phyloP scores from a whole-genome alignment of 2,888 invertebrate species.

The Hirtodrosophila duncani region DNA sequence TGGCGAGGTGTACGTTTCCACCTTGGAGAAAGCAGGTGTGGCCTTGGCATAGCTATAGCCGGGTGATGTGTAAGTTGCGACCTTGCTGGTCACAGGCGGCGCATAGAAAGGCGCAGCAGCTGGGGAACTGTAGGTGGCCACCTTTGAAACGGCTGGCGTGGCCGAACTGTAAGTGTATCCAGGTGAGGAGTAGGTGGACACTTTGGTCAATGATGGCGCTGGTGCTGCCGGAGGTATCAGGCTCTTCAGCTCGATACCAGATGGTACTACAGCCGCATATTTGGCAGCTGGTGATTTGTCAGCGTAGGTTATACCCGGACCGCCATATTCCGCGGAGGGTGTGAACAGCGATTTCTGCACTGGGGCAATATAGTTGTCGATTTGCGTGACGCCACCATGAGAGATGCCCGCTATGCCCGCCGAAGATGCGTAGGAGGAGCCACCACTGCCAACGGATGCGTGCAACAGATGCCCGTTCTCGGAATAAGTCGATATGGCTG shows the following conservation, averaged over 20 bases:
- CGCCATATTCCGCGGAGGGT: conserved; percentile 75
- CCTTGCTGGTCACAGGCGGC: conserved; percentile 77
- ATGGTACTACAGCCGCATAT: conserved; percentile 77
- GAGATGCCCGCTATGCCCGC: conserved; percentile 69
- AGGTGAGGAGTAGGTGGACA: conserved; percentile 62
- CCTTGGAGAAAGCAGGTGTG: conserved; percentile 60
- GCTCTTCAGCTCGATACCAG: conserved; percentile 81
- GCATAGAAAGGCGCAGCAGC: conserved; percentile 44
- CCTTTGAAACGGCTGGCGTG: conserved; percentile 58
- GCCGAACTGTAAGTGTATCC: conserved; percentile 66
- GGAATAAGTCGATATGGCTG: conserved; percentile 69
- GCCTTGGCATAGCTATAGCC: conserved; percentile 79
- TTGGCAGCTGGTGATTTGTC: conserved; percentile 77
- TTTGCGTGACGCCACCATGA: conserved; percentile 52
- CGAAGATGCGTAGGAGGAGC: conserved; percentile 69
- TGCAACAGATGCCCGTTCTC: conserved; percentile 77
- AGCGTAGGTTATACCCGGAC: conserved; percentile 71
- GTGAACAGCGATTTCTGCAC: conserved; percentile 59
- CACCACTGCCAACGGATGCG: conserved; percentile 71
- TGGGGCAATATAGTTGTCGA: conserved; percentile 65
- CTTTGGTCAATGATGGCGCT: conserved; percentile 35
- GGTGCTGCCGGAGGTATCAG: conserved; percentile 79
- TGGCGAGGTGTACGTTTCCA: conserved; percentile 63
- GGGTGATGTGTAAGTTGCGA: conserved; percentile 73
- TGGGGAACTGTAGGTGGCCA: conserved; percentile 53